phyloP scores from a whole-genome alignment of 2,113 vertebrate species.

The Ranitomeya imitator region DNA sequence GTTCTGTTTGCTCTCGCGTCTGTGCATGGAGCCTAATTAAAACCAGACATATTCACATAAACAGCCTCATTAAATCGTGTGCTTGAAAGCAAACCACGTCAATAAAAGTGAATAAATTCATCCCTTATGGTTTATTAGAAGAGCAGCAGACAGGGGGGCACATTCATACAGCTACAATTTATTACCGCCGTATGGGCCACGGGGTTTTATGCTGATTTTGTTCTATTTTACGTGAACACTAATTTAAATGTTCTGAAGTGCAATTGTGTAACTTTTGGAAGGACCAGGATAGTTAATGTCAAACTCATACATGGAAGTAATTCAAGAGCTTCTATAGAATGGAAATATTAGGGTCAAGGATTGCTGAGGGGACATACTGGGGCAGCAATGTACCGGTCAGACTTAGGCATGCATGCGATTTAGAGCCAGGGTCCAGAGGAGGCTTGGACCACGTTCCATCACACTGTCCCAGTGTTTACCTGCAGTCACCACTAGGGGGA shows the following conservation, averaged over 20 bases:
- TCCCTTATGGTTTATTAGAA: constrained; percentile 49
- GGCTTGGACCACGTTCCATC: no score
- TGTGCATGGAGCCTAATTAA: constrained; percentile 49
- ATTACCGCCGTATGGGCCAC: not conserved
- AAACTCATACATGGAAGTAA: not conserved
- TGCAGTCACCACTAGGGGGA: no score
- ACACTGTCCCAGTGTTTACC: no score
- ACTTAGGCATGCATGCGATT: not conserved
- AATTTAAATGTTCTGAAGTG: not conserved
- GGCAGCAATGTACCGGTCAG: not conserved
- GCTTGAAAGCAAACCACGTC: constrained; percentile 43
- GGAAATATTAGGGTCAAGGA: no score
- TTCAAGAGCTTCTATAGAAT: not conserved
- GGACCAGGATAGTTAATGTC: not conserved
- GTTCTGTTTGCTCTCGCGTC: constrained; percentile 26
- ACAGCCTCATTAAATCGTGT: constrained; percentile 48
- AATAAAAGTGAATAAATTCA: constrained; percentile 48
- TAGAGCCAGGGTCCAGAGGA: not conserved
- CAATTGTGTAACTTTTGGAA: not conserved
- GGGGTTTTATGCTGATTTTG: constrained; percentile 23
- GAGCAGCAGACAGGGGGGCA: constrained; percentile 11
- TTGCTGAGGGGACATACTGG: not conserved
- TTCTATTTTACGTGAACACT: not conserved
- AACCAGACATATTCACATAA: constrained; percentile 50
- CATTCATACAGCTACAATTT: not conserved